A percentile compares a stretch with the other conserved stretches of the same genome.
These are phyloP conservation scores for Portunus trituberculatus DNA, from an alignment of 1,140 invertebrate species.

Conservation along the genomic window DNA sequence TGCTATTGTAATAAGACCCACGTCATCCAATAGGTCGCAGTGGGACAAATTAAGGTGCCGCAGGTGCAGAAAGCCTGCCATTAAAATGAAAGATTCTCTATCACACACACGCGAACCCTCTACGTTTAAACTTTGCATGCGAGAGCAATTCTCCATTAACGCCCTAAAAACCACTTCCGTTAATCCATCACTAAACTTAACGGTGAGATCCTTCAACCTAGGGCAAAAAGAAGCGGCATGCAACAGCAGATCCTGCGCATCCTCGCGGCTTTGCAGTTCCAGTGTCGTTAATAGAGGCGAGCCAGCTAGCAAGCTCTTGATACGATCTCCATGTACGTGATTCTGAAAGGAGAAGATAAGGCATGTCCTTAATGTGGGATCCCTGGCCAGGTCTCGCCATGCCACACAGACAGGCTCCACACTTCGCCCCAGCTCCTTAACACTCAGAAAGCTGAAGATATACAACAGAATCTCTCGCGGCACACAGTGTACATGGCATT, in stretches of 20 bases:
- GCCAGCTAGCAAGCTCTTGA: not conserved
- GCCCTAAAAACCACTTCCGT: constrained; percentile 44
- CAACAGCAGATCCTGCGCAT: constrained; percentile 47
- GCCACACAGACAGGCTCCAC: constrained; percentile 44
- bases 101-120: constrained; percentile 61
- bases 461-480: constrained; percentile 51
- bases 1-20: constrained; percentile 67
- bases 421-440: constrained; percentile 40
- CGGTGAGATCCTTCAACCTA: constrained; percentile 53
- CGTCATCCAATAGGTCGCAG: constrained; percentile 71
- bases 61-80: constrained; percentile 64
- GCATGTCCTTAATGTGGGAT: constrained; percentile 47
- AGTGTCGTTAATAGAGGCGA: constrained; percentile 3
- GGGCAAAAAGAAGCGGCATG: constrained; percentile 60
- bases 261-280: constrained; percentile 57
- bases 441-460: constrained; percentile 58
- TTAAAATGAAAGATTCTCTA: constrained; percentile 52
- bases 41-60: constrained; percentile 75
- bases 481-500: constrained; percentile 33
- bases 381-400: constrained; percentile 44
- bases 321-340: constrained; percentile 36
- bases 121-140: constrained; percentile 62
- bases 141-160: constrained; percentile 63
- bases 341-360: constrained; percentile 50
- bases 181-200: constrained; percentile 68